Conservation (phyloP, 2,888 invertebrate species). For the Lordiphosa andalusiaca region DNA sequence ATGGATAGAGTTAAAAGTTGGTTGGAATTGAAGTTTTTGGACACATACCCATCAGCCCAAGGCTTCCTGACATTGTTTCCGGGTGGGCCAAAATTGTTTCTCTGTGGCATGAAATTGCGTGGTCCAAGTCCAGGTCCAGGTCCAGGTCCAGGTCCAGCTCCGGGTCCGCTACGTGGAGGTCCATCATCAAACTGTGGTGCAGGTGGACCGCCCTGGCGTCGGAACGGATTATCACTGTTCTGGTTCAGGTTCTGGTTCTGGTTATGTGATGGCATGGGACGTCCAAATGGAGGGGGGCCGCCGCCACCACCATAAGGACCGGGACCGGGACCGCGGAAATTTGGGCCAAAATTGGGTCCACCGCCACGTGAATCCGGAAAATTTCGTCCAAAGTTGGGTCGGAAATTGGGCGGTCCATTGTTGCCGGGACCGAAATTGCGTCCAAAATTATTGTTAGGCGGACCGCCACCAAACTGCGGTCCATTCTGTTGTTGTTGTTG, state of each 20-base stretch:
- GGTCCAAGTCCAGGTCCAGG: slow-evolving; percentile 25
- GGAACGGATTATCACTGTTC: slow-evolving; percentile 66
- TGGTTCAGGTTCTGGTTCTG: slow-evolving; percentile 27
- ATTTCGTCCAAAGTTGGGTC: slow-evolving; percentile 23
- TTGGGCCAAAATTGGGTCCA: slow-evolving; percentile 36
- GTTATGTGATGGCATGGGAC: slow-evolving; percentile 33
- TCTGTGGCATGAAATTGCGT: slow-evolving; percentile 16
- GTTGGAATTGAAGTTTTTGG: slow-evolving; percentile 1
- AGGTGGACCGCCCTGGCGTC: slow-evolving; percentile 48
- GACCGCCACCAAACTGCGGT: slow-evolving; percentile 19
- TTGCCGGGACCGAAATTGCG: slow-evolving; percentile 17
- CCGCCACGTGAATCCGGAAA: slow-evolving; percentile 7
- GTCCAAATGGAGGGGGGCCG: slow-evolving; percentile 25
- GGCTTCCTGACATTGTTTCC: slow-evolving; percentile 37
- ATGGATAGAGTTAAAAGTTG: neutral
- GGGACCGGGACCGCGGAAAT: slow-evolving; percentile 19
- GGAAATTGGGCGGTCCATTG: slow-evolving; percentile 12
- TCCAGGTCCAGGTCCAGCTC: slow-evolving; percentile 25
- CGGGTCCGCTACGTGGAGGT: neutral
- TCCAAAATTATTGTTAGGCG: slow-evolving; percentile 24
- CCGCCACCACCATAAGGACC: neutral
- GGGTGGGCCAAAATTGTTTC: slow-evolving; percentile 24
- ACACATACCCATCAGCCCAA: slow-evolving; percentile 65
- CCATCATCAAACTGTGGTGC: slow-evolving; percentile 35
- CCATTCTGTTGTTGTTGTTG: slow-evolving; percentile 1